Conservation (phyloP, 2,888 invertebrate genomes). For the Muschampia plurimacula region DNA sequence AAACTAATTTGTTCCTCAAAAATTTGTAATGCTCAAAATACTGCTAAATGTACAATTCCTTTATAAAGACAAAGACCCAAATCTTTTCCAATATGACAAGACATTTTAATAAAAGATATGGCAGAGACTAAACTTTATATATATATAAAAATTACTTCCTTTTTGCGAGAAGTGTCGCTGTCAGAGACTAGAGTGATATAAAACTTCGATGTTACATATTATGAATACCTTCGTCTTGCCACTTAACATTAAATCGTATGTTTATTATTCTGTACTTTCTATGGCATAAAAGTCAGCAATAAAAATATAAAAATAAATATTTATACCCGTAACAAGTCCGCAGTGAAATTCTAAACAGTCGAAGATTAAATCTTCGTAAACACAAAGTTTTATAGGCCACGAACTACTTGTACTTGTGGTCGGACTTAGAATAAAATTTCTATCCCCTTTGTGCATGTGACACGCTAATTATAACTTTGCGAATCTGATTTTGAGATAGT, state of each 20-base stretch:
- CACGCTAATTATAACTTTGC: conserved; percentile 20
- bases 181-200: too few species aligned
- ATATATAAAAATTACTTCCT: too few species aligned
- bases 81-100: too few species aligned
- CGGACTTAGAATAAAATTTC: conserved; percentile 12
- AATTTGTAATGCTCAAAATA: too few species aligned
- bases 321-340: neutral
- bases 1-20: too few species aligned
- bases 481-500: conserved; percentile 9
- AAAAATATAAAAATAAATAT: neutral
- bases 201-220: too few species aligned
- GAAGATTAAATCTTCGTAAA: neutral
- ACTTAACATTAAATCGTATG: neutral
- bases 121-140: too few species aligned
- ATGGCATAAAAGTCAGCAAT: too few species aligned
- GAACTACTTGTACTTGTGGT: neutral
- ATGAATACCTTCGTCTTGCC: neutral
- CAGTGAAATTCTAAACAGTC: neutral
- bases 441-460: conserved; percentile 8
- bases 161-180: too few species aligned
- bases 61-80: too few species aligned
- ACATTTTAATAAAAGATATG: too few species aligned
- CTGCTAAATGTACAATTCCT: too few species aligned
- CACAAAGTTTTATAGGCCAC: conserved; percentile 6
- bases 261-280: neutral